Evolutionary conservation across 1,140 invertebrate genomes (phyloP).

Genomic region (Lucilia sericata): DNA sequence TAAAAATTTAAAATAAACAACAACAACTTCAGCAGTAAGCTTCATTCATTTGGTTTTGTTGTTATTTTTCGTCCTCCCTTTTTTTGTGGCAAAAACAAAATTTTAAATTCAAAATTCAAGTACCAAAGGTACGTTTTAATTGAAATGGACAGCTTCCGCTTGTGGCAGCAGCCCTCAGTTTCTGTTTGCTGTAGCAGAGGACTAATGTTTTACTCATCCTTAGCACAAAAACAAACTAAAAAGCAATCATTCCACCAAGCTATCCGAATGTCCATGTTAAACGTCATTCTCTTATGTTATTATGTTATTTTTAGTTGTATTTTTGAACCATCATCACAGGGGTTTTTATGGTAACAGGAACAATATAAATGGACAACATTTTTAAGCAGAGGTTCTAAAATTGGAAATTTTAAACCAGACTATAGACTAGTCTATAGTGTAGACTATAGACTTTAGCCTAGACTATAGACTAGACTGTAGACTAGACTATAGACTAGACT

Average conservation of each 20-base stretch:
- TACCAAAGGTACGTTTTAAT: slow-evolving; percentile 26
- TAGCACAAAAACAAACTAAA: too few species aligned
- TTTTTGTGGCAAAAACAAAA: too few species aligned
- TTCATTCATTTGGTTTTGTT: too few species aligned
- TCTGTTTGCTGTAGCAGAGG: background rate
- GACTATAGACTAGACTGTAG: too few species aligned
- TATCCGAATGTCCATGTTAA: background rate
- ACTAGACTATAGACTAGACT: too few species aligned
- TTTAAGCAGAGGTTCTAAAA: too few species aligned
- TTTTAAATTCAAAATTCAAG: slow-evolving; percentile 10
- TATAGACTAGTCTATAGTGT: too few species aligned
- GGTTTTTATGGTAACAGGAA: slow-evolving; percentile 4
- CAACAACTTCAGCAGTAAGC: too few species aligned
- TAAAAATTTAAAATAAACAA: too few species aligned
- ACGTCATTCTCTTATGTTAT: background rate
- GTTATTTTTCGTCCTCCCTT: too few species aligned
- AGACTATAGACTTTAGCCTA: too few species aligned
- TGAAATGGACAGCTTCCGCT: slow-evolving; percentile 37
- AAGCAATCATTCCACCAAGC: background rate
- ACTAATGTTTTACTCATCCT: background rate
- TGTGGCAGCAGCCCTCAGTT: background rate
- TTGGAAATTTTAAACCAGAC: too few species aligned
- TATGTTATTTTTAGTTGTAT: background rate
- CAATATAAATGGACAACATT: background rate
- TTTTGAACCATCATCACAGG: background rate